Evolutionary conservation across 2,888 invertebrate genomes (phyloP).

Genomic region (Osedax fenrisi): DNA sequence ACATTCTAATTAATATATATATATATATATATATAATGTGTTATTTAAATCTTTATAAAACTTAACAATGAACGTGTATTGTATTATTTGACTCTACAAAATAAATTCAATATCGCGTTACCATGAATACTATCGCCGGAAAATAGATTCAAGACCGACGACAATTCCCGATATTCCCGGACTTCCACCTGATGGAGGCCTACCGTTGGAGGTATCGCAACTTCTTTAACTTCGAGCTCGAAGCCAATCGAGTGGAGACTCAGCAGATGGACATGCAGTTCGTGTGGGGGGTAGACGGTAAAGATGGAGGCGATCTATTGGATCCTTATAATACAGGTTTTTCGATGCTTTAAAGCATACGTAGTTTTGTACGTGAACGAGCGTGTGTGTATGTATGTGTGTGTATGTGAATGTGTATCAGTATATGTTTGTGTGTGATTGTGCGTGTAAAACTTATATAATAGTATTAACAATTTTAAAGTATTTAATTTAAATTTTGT

Average conservation of each 20-base stretch:
- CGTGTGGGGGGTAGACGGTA: slow-evolving; percentile 14
- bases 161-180: slow-evolving; percentile 52
- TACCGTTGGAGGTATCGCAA: slow-evolving; percentile 64
- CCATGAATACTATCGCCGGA: too few species aligned
- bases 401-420: too few species aligned
- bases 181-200: slow-evolving; percentile 72
- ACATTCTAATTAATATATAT: not conserved
- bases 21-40: not conserved
- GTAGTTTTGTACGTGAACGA: too few species aligned
- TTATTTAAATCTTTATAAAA: too few species aligned
- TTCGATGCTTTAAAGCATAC: slow-evolving; percentile 54
- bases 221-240: slow-evolving; percentile 54
- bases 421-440: too few species aligned
- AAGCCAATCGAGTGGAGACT: not conserved
- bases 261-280: slow-evolving; percentile 9
- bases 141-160: not conserved
- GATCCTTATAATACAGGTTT: slow-evolving; percentile 69
- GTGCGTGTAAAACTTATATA: too few species aligned
- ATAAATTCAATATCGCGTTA: too few species aligned
- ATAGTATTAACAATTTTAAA: too few species aligned
- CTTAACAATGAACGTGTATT: too few species aligned
- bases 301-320: slow-evolving; percentile 68
- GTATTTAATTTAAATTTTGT: too few species aligned
- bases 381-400: too few species aligned
- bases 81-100: too few species aligned